Percentiles rank a stretch among this genome's conserved stretches.
phyloP scores from a whole-genome alignment of 92 coral and sea anemone genomes.

The Ricordea florida region DNA sequence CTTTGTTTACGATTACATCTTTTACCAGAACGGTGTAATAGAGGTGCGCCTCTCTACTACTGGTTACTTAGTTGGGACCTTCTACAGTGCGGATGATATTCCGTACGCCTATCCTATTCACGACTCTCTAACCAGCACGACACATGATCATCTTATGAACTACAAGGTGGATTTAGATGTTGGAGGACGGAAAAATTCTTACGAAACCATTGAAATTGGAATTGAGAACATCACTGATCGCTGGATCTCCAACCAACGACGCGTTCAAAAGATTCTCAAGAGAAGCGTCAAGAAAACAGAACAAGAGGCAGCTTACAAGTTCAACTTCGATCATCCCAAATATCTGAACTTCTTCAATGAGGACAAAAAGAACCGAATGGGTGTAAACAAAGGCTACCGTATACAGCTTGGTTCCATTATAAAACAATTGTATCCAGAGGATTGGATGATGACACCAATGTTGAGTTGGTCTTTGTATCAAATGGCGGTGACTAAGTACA shows the following conservation, averaged over 20 bases:
- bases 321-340: slow-evolving; percentile 67
- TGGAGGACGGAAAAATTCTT: slow-evolving; percentile 65
- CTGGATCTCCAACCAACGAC: slow-evolving; percentile 44
- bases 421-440: slow-evolving; percentile 66
- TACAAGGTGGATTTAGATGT: slow-evolving; percentile 78
- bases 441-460: slow-evolving; percentile 30
- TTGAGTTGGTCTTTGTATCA: no score
- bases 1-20: slow-evolving; percentile 71
- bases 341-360: slow-evolving; percentile 69
- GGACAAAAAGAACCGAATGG: slow-evolving; percentile 28
- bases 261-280: slow-evolving; percentile 51
- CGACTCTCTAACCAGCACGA: slow-evolving; percentile 23
- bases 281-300: slow-evolving; percentile 61
- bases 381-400: slow-evolving; percentile 69
- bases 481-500: slow-evolving; percentile 75
- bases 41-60: slow-evolving; percentile 64
- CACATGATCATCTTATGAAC: slow-evolving; percentile 78
- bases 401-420: slow-evolving; percentile 62
- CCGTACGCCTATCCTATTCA: no score
- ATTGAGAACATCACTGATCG: slow-evolving; percentile 53
- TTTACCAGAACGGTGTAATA: slow-evolving; percentile 75
- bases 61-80: no score
- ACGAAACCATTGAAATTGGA: slow-evolving; percentile 51
- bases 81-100: no score
- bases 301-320: slow-evolving; percentile 59